Evolutionary conservation across 2,888 invertebrate genomes (phyloP), one percentile per base, ranked within the genome.

Genomic region (Caenorhabditis zanzibari): DNA sequence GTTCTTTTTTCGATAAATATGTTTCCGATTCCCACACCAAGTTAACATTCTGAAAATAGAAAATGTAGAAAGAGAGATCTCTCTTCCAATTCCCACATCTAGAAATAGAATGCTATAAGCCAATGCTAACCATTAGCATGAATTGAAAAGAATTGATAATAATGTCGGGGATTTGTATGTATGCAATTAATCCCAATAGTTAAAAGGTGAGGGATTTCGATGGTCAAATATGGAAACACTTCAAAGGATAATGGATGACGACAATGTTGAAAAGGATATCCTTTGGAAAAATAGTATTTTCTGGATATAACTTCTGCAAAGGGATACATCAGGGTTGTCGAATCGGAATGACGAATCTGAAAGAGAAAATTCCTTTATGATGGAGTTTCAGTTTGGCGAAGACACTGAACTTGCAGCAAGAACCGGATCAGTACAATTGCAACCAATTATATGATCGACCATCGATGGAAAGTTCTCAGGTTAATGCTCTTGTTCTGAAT

Each of bases 1-100:
- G 41, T 44, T 26, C 35, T 58, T 52, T 35, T 47, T 74, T 64
- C 74, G 49, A 64, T 73, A 26, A 74, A 64, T 54, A 64, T 75
- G 74, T 61, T 66, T 64, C 64, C 74, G 66, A 32, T 63, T 58
- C 71, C 47, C 74, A 63, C 74, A 63, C 54, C 52, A 73, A 73
- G 52, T 73, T 73, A 73, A 72, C 72, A 72, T 47, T 58, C 56
- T 59, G 32, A 44, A 73, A 73, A 52, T 73, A 73, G 73, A 72
- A 72, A 32, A 22, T n/a, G 12, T 22, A 32, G 58, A 58, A 19
- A n/a, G 19, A 61, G 61, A n/a, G 47, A 19, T 74, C 64, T 74
- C 74, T 54, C 61, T 52, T 41, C 66, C 14, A 58, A 38, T 61
- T 61, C 24, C 41, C 61, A 44, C 61, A 61, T 66, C 66, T 52